Percentiles rank a stretch among this genome's conserved stretches.
Conservation (phyloP, 2,113 vertebrate genomes). For the Cygnus buccinator region DNA sequence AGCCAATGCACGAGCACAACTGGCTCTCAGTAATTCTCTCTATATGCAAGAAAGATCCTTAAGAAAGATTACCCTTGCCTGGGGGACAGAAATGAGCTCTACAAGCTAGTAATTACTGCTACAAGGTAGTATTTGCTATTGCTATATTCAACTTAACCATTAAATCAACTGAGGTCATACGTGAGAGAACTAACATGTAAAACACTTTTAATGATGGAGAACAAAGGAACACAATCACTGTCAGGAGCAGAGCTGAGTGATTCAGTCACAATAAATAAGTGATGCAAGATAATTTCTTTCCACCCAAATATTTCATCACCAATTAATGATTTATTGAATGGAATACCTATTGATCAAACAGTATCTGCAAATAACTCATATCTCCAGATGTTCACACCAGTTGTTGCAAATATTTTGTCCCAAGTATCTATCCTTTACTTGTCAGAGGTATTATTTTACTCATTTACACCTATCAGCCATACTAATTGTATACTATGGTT, state of each 20-base stretch:
- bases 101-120: neutral
- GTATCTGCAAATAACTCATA: neutral
- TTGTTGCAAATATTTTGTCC: neutral
- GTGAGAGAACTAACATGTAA: neutral
- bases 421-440: neutral
- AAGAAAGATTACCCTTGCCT: neutral
- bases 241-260: neutral
- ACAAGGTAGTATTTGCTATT: neutral
- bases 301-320: neutral
- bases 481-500: neutral
- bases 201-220: neutral
- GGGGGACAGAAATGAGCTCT: neutral
- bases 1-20: neutral
- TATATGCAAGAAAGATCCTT: neutral
- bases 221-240: neutral
- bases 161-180: neutral
- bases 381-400: neutral
- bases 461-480: neutral
- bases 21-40: neutral
- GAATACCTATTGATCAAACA: neutral
- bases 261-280: neutral
- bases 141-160: neutral
- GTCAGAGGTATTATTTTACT: neutral
- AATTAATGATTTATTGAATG: neutral
- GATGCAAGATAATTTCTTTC: neutral